These are phyloP conservation scores for Atherinosoma microstoma DNA, from an alignment of 2,797 vertebrate genomes.

Conservation along the genomic window DNA sequence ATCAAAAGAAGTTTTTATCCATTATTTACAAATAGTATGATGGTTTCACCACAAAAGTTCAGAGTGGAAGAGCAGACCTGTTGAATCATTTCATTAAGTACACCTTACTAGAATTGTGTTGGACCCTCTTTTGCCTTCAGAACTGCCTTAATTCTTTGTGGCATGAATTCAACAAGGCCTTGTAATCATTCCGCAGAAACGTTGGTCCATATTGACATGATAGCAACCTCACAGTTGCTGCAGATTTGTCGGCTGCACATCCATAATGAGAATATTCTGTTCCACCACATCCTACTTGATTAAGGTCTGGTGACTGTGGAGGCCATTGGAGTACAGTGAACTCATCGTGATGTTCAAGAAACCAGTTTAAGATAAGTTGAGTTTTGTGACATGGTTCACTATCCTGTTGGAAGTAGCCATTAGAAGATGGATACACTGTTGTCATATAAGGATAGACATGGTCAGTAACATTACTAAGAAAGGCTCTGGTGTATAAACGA, in stretches of 20 bases:
- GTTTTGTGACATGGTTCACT: neutral
- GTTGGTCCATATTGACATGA: neutral
- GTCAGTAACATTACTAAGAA: neutral
- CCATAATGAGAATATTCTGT: slow-evolving; percentile 7
- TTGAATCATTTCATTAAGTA: neutral
- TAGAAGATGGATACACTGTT: neutral
- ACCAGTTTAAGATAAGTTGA: neutral
- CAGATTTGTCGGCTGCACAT: slow-evolving; percentile 61
- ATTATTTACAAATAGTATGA: neutral
- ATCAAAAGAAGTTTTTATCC: neutral
- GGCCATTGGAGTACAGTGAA: neutral
- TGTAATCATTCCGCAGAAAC: neutral
- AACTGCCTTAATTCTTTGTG: neutral
- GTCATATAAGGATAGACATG: neutral
- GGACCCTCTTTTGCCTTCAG: neutral
- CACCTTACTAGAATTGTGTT: no score
- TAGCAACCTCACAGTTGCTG: slow-evolving; percentile 9
- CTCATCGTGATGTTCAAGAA: neutral
- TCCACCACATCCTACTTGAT: neutral
- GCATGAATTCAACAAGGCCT: neutral
- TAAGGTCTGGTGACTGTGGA: neutral
- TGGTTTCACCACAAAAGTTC: neutral
- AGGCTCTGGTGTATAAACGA: neutral
- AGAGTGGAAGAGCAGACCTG: neutral
- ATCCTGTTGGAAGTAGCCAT: neutral